Evolutionary conservation across 2,888 invertebrate species (phyloP).

Genomic region (Cactoblastis cactorum): DNA sequence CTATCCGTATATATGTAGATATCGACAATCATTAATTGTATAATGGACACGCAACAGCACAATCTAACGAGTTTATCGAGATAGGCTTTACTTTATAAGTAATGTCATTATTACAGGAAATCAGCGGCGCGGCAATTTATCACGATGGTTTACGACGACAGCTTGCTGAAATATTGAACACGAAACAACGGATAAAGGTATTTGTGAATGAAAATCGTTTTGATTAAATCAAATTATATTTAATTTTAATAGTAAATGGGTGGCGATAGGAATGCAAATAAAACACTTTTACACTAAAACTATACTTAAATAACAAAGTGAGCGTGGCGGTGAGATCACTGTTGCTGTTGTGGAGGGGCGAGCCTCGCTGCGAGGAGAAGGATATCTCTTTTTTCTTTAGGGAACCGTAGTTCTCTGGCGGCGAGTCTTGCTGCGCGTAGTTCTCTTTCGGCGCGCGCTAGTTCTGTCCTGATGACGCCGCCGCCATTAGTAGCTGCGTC

Average conservation of each 20-base stretch:
- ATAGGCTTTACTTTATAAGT: conserved; percentile 5
- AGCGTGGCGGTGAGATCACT: conserved; percentile 64
- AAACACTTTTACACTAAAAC: conserved; percentile 58
- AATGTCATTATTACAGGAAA: conserved; percentile 10
- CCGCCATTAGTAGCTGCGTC: conserved; percentile 55
- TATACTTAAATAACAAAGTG: conserved; percentile 68
- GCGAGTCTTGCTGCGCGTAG: conserved; percentile 91
- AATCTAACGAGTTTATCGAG: conserved; percentile 5
- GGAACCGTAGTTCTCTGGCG: conserved; percentile 94
- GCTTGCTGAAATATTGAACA: conserved; percentile 3
- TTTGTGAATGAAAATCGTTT: background rate
- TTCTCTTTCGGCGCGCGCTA: conserved; percentile 91
- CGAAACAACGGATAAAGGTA: background rate
- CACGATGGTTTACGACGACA: conserved; percentile 1
- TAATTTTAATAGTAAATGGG: conserved; percentile 12
- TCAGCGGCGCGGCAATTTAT: conserved; percentile 2
- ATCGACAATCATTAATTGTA: background rate
- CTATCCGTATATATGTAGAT: too few relatives aligned
- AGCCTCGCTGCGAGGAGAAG: conserved; percentile 94
- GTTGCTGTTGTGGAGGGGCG: conserved; percentile 65
- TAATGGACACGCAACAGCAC: background rate
- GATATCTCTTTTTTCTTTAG: conserved; percentile 97
- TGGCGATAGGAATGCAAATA: conserved; percentile 31
- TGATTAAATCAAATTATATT: conserved; percentile 9
- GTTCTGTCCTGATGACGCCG: conserved; percentile 88